Evolutionary conservation across 2,888 invertebrate species (phyloP).

Genomic region (Xiphydria camelus): DNA sequence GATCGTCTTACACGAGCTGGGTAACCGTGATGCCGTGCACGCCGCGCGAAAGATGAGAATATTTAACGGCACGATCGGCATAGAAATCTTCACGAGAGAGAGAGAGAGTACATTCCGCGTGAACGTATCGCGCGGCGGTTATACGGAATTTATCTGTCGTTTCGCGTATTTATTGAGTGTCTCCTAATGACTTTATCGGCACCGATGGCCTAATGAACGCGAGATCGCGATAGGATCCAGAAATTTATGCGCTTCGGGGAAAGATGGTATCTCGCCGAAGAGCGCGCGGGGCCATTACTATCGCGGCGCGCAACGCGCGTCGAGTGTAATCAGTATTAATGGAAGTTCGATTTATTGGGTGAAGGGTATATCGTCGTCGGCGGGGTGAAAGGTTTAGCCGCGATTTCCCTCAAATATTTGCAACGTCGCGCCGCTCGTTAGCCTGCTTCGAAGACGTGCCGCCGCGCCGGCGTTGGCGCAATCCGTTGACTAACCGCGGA

Average conservation of each 20-base stretch:
- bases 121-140: too few relatives aligned
- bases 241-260: constrained; percentile 30
- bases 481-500: too few relatives aligned
- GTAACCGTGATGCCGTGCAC: too few relatives aligned
- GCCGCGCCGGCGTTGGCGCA: too few relatives aligned
- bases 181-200: constrained; percentile 41
- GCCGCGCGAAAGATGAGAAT: too few relatives aligned
- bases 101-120: too few relatives aligned
- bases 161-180: constrained; percentile 36
- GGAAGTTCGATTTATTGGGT: constrained; percentile 30
- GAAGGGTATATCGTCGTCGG: constrained; percentile 10
- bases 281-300: constrained; percentile 7
- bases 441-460: too few relatives aligned
- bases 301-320: neutral
- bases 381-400: constrained; percentile 8
- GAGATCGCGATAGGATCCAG: constrained; percentile 34
- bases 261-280: constrained; percentile 14
- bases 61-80: too few relatives aligned
- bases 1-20: too few relatives aligned
- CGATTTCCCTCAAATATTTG: constrained; percentile 28
- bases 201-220: constrained; percentile 26
- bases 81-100: too few relatives aligned
- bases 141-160: constrained; percentile 28
- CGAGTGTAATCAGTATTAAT: constrained; percentile 26
- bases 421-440: constrained; percentile 10